These are phyloP conservation scores for Thumatha senex DNA, from an alignment of 2,888 invertebrate genomes.

Conservation along the genomic window DNA sequence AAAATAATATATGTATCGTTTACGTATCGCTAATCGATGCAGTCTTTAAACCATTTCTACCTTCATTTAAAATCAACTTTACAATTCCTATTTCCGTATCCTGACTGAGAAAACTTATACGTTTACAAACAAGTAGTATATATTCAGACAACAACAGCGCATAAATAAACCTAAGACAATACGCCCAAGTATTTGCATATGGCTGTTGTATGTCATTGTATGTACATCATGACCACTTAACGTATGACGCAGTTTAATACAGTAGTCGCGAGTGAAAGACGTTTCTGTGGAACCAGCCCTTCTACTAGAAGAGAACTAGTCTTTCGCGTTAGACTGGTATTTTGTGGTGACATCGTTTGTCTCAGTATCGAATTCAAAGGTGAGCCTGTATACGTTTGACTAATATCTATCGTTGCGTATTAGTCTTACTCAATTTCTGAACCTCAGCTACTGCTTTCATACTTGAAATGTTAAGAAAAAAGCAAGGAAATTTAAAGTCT, in stretches of 20 bases:
- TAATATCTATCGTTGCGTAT: too few relatives aligned
- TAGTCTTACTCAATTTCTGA: too few relatives aligned
- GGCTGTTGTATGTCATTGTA: background rate
- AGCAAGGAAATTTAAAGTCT: too few relatives aligned
- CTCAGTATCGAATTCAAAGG: background rate
- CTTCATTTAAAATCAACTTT: background rate
- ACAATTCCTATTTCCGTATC: background rate
- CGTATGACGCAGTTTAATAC: background rate
- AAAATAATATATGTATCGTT: too few relatives aligned
- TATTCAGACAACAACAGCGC: slow-evolving; percentile 5
- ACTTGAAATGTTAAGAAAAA: too few relatives aligned
- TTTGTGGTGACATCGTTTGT: background rate
- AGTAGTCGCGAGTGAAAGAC: background rate
- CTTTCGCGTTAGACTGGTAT: background rate
- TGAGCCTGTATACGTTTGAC: background rate
- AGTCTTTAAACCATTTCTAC: background rate
- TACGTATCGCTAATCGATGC: too few relatives aligned
- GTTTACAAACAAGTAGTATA: background rate
- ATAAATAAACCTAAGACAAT: slow-evolving; percentile 15
- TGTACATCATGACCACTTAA: background rate
- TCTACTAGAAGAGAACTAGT: too few relatives aligned
- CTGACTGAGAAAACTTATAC: background rate
- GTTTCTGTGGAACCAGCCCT: background rate
- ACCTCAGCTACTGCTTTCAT: too few relatives aligned
- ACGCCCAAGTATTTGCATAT: slow-evolving; percentile 13